These are phyloP conservation scores for Asteroscopus sphinx DNA, from an alignment of 2,888 invertebrate genomes.

Conservation along the genomic window DNA sequence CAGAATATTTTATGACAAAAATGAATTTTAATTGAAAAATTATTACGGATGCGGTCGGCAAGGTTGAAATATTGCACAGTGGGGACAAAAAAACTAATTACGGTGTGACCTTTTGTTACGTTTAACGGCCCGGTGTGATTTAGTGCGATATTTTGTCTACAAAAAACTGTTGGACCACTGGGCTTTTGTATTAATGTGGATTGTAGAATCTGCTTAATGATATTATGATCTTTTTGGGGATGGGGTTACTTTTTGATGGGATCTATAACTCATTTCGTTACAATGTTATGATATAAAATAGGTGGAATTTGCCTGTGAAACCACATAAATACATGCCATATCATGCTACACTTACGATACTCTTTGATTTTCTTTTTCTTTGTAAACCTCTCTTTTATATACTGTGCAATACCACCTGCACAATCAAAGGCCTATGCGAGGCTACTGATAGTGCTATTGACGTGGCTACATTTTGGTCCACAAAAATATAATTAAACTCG, in stretches of 20 bases:
- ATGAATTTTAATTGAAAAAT: constrained; percentile 81
- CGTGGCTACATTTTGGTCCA: too few species aligned
- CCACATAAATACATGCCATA: too few species aligned
- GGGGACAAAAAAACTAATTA: constrained; percentile 81
- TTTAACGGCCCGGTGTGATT: constrained; percentile 68
- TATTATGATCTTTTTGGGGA: constrained; percentile 42
- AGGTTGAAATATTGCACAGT: constrained; percentile 77
- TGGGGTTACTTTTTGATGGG: constrained; percentile 6
- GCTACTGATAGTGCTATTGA: too few species aligned
- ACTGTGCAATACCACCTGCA: too few species aligned
- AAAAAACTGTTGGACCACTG: constrained; percentile 44
- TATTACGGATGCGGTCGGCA: constrained; percentile 77
- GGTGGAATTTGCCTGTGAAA: not conserved
- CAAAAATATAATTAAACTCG: too few species aligned
- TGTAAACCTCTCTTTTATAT: too few species aligned
- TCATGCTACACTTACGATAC: too few species aligned
- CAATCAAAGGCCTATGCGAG: too few species aligned
- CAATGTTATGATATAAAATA: constrained; percentile 9
- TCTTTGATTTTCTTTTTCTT: too few species aligned
- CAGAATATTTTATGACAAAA: constrained; percentile 65
- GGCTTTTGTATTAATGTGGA: constrained; percentile 46
- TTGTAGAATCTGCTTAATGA: constrained; percentile 45
- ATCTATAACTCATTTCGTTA: constrained; percentile 1
- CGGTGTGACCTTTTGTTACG: constrained; percentile 72
- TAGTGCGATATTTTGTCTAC: constrained; percentile 70